Evolutionary conservation across 2,113 vertebrate species (phyloP).

Genomic region (Apodemus sylvaticus): DNA sequence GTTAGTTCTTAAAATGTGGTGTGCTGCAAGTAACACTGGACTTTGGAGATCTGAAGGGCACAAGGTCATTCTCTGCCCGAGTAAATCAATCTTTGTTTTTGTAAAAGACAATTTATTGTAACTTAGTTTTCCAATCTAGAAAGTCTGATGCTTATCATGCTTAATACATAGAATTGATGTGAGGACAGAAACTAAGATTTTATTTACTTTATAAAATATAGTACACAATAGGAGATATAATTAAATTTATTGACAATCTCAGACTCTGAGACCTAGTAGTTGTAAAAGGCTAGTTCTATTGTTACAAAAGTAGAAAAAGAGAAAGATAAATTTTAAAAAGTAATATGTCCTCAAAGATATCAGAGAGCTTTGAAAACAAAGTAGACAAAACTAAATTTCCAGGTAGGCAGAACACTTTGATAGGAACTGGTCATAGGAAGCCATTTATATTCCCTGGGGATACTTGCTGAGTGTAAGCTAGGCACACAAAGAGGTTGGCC

Average conservation of each 20-base stretch:
- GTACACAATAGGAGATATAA: background rate
- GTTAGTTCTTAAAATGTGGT: background rate
- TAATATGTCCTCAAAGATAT: background rate
- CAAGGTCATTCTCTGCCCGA: background rate
- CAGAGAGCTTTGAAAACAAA: background rate
- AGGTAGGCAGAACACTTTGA: background rate
- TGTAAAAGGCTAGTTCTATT: background rate
- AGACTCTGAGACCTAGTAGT: background rate
- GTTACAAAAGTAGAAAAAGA: background rate
- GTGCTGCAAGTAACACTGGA: background rate
- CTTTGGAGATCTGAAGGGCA: background rate
- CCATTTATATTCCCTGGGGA: background rate
- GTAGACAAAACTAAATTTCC: background rate
- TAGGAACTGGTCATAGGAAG: background rate
- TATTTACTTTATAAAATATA: background rate
- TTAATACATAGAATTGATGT: background rate
- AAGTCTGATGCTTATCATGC: background rate
- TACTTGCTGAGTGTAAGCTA: background rate
- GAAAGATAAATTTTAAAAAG: background rate
- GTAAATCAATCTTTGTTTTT: background rate
- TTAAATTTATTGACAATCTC: background rate
- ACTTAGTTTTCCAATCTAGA: background rate
- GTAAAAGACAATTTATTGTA: background rate
- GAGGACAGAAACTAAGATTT: background rate
- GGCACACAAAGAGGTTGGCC: background rate